A percentile compares a stretch with the other conserved stretches of the same genome.
These are phyloP conservation scores for Dicerorhinus sumatrensis DNA, from an alignment of 2,113 vertebrate species.

Conservation along the genomic window DNA sequence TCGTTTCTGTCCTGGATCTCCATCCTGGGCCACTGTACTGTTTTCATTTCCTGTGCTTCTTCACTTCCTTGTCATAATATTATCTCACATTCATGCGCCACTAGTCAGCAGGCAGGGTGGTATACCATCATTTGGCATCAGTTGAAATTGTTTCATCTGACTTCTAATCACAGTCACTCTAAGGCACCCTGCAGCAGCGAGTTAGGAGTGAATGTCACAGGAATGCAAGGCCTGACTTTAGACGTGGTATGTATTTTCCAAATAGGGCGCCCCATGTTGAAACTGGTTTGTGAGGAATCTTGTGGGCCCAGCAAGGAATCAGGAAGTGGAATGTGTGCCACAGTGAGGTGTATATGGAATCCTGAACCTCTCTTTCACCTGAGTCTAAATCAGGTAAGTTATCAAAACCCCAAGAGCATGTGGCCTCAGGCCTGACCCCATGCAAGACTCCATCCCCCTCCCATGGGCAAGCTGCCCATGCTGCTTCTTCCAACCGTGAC, in stretches of 20 bases:
- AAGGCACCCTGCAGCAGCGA: neutral
- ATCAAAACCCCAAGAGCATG: neutral
- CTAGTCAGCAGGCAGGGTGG: neutral
- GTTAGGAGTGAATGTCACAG: neutral
- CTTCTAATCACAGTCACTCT: neutral
- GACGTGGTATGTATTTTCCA: neutral
- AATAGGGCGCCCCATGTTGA: neutral
- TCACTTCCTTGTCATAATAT: constrained; percentile 47
- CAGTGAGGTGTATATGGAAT: neutral
- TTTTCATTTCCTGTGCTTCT: constrained; percentile 50
- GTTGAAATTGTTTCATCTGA: neutral
- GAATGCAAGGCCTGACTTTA: neutral
- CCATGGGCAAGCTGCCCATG: fast-evolving
- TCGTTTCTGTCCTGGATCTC: neutral
- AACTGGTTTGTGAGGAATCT: neutral
- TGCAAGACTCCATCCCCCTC: neutral
- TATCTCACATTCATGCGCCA: fast-evolving
- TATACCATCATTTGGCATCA: neutral
- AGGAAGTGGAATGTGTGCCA: neutral
- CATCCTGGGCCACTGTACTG: neutral
- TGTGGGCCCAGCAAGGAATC: neutral
- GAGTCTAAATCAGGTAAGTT: neutral
- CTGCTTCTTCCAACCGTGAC: neutral
- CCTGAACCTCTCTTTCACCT: neutral
- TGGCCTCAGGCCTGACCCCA: neutral